Conservation (phyloP, 1,140 invertebrate genomes). For the Calycopis cecrops region DNA sequence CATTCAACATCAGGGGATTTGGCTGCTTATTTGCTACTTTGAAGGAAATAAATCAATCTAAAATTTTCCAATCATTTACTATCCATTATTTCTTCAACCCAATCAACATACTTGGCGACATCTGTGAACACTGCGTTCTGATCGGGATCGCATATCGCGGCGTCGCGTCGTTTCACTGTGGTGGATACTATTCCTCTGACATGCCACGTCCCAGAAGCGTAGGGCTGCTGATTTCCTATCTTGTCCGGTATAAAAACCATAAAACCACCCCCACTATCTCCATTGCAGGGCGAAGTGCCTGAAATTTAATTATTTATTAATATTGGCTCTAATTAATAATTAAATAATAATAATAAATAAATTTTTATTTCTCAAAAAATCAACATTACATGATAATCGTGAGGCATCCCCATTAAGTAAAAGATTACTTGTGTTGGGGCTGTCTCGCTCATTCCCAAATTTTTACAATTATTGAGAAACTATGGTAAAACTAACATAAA, state of each 20-base stretch:
- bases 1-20: too few species aligned
- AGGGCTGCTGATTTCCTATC: background rate
- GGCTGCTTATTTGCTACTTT: too few species aligned
- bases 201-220: constrained; percentile 33
- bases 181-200: constrained; percentile 45
- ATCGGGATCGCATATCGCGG: constrained; percentile 38
- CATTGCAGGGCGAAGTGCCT: constrained; percentile 49
- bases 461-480: too few species aligned
- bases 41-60: too few species aligned
- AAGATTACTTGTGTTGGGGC: too few species aligned
- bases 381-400: too few species aligned
- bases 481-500: too few species aligned
- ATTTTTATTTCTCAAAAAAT: too few species aligned
- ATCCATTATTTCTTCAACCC: constrained; percentile 21
- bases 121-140: constrained; percentile 45
- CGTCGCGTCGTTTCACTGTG: constrained; percentile 30
- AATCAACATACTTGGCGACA: constrained; percentile 37
- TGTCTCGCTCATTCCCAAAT: too few species aligned
- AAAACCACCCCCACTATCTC: constrained; percentile 50
- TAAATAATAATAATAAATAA: too few species aligned
- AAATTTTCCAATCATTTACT: constrained; percentile 5
- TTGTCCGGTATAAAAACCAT: constrained; percentile 31
- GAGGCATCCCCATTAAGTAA: too few species aligned
- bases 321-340: too few species aligned
- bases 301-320: background rate